phyloP scores from a whole-genome alignment of 2,797 vertebrate species.

The Megaceryle alcyon region DNA sequence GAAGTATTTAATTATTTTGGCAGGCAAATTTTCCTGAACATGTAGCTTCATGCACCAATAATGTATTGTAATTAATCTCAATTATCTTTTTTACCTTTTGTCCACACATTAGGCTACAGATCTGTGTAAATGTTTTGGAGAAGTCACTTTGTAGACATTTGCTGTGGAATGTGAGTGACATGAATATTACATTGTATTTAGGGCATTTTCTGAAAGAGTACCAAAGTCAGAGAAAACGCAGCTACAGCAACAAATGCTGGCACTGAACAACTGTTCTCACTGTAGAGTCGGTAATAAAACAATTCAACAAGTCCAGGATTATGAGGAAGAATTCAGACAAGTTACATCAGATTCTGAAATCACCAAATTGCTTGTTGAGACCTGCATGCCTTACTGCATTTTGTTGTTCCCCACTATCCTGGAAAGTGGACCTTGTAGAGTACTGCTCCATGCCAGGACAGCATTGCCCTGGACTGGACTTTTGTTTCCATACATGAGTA shows the following conservation, averaged over 20 bases:
- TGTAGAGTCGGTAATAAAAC: not conserved
- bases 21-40: slow-evolving; percentile 42
- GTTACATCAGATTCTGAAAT: not conserved
- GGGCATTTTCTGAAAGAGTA: not conserved
- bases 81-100: slow-evolving; percentile 55
- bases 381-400: not conserved
- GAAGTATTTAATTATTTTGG: slow-evolving; percentile 58
- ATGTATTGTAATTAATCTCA: slow-evolving; percentile 45
- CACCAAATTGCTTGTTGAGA: not conserved
- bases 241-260: not conserved
- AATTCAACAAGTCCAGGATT: not conserved
- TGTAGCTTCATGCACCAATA: slow-evolving; percentile 58
- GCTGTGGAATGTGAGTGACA: not conserved
- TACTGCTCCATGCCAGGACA: not conserved
- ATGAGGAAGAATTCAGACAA: not conserved
- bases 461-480: not conserved
- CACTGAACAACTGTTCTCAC: not conserved
- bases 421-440: not conserved
- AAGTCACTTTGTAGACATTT: slow-evolving; percentile 25
- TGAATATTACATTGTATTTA: not conserved
- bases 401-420: not conserved
- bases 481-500: not conserved
- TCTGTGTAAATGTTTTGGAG: slow-evolving; percentile 30
- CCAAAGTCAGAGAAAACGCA: not conserved
- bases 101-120: not conserved